Evolutionary conservation across 1,140 invertebrate genomes (phyloP), one percentile per base, ranked within the genome.

Genomic region (Neodiprion pinetum): DNA sequence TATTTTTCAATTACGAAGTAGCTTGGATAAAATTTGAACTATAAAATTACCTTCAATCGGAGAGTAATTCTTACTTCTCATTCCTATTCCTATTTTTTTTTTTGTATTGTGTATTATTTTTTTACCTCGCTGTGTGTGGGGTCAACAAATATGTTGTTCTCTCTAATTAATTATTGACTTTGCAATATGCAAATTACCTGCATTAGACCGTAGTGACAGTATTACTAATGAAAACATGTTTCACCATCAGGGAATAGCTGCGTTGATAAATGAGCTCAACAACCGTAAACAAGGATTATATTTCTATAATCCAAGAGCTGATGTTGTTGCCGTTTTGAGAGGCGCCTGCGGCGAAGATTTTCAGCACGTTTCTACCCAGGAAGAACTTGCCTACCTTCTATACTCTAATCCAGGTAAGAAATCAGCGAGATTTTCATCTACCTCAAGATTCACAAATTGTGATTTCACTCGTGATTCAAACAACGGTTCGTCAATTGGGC

Each of bases 251-350:
- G 95, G 94, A 66, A 93, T 96, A 72, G 93, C 93, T 48, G 91
- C 93, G 0, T 84, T 96, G 61, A 93, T 94, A 7, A 91, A 90
- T 70, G 93, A 95, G 80, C 92, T 95, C 75, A 90, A 91, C 2
- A 90, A 90, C 61, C 90, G 94, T 10, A 92, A 94, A 67, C 94
- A 95, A 78, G 88, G 85, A 17, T 76, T 91, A n/a, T 91, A 91
- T 73, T 92, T 92, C 81, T 90, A 91, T 66, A 92, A 92, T 81
- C 89, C 90, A 11, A 84, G 88, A 28, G 85, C 88, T 4, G 90
- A 90, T 17, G 90, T 92, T 17, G 83, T 91, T 17, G 83, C 88
- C 0, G 90, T 92, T 11, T 87, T 92, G 40, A 88, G 89, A 80
- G 91, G 91, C 9, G 90, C 90, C 23, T 90, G 90, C 53, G 86